Base-by-base conservation (phyloP, 2,888 invertebrate species). In the Neoscelio sp. region DNA sequence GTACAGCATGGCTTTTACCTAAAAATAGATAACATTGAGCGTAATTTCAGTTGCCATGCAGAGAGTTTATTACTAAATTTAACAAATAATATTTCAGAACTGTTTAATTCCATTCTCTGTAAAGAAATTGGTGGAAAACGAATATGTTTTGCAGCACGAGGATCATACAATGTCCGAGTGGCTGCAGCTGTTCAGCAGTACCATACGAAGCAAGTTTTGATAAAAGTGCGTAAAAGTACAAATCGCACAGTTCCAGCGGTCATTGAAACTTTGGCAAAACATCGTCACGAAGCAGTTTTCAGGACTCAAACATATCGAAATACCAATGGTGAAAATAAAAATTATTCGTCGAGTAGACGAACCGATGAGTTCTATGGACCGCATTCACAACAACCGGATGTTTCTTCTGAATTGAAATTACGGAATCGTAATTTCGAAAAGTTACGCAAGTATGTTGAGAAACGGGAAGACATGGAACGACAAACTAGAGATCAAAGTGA, bases 41-140 rank as follows among this genome's bases (percentile, higher is more conserved):
- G 12, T 8, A 18, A 64, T 15, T 40, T 74, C 0, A 65, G 74
- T 38, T 8, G 15, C 0, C 17, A 54, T 26, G 42, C 70, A 5
- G 20, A 48, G 8, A 78, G 73, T 42, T 38, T 74, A 18, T 6
- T 78, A 2, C 44, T 20, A 2, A 70, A 70, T 20, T 52, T 28
- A 2, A 78, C 68, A 6, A 74, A 42, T 17, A 78, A 78, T 56
- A 6, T 3, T 1, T 62, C 48, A 7, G 64, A 78, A 48, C 40
- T 30, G 5, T 76, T 26, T 20, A 78, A 67, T 48, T 20, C 67
- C 2, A 54, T 73, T 3, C 18, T 78, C 1, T 68, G 70, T 7
- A 70, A 74, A 23, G 20, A 28, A 4, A 75, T 74, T 13, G 64
- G 56, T 8, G 78, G 74, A 4, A 74, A 78, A 44, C 64, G 78